Evolutionary conservation across 2,888 invertebrate genomes (phyloP), one percentile per base, ranked within the genome.

Genomic region (Platypus cylindrus): DNA sequence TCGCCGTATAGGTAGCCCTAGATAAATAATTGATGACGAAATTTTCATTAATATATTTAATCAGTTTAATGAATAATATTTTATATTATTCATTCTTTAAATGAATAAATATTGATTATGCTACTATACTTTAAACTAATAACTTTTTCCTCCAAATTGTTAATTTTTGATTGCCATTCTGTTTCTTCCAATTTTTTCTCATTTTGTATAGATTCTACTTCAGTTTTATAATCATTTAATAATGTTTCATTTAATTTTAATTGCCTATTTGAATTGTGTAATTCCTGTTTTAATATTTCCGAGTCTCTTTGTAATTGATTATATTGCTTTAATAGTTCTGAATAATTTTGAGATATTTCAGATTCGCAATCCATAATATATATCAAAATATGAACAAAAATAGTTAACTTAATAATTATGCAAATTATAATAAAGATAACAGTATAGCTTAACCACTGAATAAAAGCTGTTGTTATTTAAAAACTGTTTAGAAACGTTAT

Each of bases 201-300:
- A 5, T 20, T 22, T 37, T 50, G 48, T 14, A 50, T 30, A 15
- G 37, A 13, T 32, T 48, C 48, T 15, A 51, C 47, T 45, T 53
- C 52, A 27, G 46, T 44, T 42, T 42, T 44, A 15, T 46, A 51
- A 23, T 56, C 54, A 17, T 27, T 32, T 31, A 54, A 47, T 16
- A 54, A 32, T 9, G 47, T 41, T 32, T 42, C 43, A 2, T 42
- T 31, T 17, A 47, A 26, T 32, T 48, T 42, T 11, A 53, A 20
- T 38, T 54, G 47, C 20, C 50, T 41, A 28, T 49, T 50, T 24
- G 37, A 40, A 14, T 54, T 49, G 37, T 56, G 41, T 30, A 52
- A 40, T 26, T 46, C 40, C 38, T 58, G 58, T 26, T 51, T 52
- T 18, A 43, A 34, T 3, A 26, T 22, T 18, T 56, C 54, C 11